Evolutionary conservation across 1,140 invertebrate genomes (phyloP).

Genomic region (Mactra quadrangularis): DNA sequence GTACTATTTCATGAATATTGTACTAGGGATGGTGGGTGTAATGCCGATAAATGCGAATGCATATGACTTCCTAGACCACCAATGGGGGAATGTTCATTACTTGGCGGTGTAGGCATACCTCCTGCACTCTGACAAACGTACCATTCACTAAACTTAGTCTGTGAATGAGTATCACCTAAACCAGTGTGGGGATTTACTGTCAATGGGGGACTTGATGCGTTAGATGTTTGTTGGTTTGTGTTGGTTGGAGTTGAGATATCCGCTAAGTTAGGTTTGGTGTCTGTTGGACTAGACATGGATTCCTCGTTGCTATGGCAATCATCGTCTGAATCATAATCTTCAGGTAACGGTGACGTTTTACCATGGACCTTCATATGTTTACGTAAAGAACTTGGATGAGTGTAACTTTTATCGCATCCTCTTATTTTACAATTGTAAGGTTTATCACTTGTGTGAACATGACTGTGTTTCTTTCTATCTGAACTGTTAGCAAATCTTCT

Average conservation of each 20-base stretch:
- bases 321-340: constrained; percentile 79
- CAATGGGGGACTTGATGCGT: constrained; percentile 60
- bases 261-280: constrained; percentile 66
- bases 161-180: constrained; percentile 59
- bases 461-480: constrained; percentile 99
- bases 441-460: constrained; percentile 99
- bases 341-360: constrained; percentile 85
- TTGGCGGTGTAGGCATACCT: constrained; percentile 79
- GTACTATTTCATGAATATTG: constrained; percentile 76
- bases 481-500: constrained; percentile 99
- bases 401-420: constrained; percentile 99
- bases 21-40: constrained; percentile 79
- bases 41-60: constrained; percentile 84
- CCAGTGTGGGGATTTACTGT: constrained; percentile 47
- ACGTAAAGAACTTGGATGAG: constrained; percentile 97
- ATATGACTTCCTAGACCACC: constrained; percentile 82
- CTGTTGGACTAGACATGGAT: constrained; percentile 66
- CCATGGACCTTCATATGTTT: constrained; percentile 98
- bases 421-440: constrained; percentile 98
- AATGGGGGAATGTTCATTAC: constrained; percentile 86
- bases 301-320: constrained; percentile 73
- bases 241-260: constrained; percentile 61
- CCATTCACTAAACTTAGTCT: constrained; percentile 87
- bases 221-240: constrained; percentile 45
- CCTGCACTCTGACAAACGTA: constrained; percentile 86